Percentiles rank a stretch among this genome's conserved stretches.
Evolutionary conservation across 2,797 vertebrate species (phyloP).

Genomic region (Streptopelia turtur): DNA sequence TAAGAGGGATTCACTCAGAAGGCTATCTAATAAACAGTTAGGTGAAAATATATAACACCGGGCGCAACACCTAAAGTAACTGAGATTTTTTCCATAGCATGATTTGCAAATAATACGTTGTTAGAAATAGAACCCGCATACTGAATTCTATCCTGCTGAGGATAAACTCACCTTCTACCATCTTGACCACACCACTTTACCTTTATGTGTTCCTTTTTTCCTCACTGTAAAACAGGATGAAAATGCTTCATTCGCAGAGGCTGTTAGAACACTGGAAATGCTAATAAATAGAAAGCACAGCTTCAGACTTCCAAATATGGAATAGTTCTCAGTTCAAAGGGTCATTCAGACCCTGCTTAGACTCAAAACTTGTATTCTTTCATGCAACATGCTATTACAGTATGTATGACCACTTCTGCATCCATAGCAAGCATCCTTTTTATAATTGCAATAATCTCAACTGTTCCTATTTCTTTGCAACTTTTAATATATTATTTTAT

Average conservation of each 20-base stretch:
- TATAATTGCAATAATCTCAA: neutral
- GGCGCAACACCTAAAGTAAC: neutral
- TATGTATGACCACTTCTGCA: neutral
- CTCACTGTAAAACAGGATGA: neutral
- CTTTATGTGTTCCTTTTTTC: neutral
- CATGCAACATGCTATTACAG: neutral
- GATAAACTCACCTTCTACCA: neutral
- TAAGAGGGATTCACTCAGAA: neutral
- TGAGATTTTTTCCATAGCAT: neutral
- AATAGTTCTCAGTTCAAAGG: neutral
- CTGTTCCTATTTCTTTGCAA: neutral
- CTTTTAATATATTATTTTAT: neutral
- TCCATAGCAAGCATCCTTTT: neutral
- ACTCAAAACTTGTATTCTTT: neutral
- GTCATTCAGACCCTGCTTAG: neutral
- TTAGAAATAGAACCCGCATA: neutral
- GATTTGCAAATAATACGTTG: neutral
- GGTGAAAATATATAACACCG: neutral
- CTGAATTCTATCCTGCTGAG: neutral
- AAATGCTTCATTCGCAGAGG: neutral
- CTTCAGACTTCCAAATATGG: neutral
- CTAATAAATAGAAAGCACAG: neutral
- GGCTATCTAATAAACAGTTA: neutral
- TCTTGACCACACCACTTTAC: neutral
- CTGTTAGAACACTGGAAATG: neutral